Evolutionary conservation across 2,797 vertebrate genomes (phyloP), one percentile per base, ranked within the genome.

Genomic region (Anisognathus igniventris): DNA sequence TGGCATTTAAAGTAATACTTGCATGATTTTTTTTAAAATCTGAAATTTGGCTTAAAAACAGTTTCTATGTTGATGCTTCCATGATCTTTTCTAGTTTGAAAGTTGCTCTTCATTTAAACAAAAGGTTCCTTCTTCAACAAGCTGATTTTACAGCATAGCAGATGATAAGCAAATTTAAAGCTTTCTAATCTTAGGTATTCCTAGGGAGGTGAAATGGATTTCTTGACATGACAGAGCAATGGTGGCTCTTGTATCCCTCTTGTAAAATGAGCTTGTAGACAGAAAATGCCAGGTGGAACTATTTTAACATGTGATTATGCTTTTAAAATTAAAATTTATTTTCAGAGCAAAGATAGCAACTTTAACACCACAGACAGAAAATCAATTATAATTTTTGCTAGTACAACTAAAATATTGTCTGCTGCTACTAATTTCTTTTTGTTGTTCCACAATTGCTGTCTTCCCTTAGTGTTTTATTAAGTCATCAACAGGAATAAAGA

Each of bases 301-400:
- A 27, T 81, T 64, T 77, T 80, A 90, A 88, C 56, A 13, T 53
- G 42, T 72, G 64, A 90, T 90, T 85, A 74, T 57, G 71, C 47
- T 84, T 81, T 72, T 68, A 33, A 91, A 96, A 96, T 86, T 53
- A 93, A 56, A 90, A 95, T 93, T 57, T 90, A 81, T 90, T 95
- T 96, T 81, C 50, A 23, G 66, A 73, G 76, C 70, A 71, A 90
- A 93, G 83, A 83, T 93, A 92, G 78, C 85, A 95, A 74, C 92
- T 94, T 54, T 31, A 95, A 72, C 68, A 90, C 50, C 37, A 48
- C 80, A 61, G 96, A 93, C 96, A 96, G 93, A 97, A 97, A 97
- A 96, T 97, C 94, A 95, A 96, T 96, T 76, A 90, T 45, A 77
- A 72, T 86, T 95, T 96, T 96, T 93, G 68, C 92, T 78, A 37